phyloP scores from a whole-genome alignment of 2,113 vertebrate genomes.

The Dipodomys spectabilis region DNA sequence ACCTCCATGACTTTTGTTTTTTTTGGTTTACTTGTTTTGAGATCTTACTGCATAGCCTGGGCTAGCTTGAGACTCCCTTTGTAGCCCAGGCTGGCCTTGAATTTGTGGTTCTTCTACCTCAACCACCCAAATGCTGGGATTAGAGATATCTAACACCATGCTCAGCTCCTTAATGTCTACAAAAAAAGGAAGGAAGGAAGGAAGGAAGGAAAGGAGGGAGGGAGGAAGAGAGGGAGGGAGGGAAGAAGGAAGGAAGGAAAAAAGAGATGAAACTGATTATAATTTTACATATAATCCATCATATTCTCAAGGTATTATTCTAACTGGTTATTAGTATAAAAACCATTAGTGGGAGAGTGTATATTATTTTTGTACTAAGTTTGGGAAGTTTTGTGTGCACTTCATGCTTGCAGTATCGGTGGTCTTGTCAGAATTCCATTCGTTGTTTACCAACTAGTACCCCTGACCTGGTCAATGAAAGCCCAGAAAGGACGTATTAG shows the following conservation, averaged over 20 bases:
- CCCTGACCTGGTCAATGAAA: background rate
- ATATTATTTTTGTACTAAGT: background rate
- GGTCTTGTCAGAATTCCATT: background rate
- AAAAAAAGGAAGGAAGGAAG: background rate
- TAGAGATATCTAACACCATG: too few species aligned
- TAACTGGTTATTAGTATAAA: too few species aligned
- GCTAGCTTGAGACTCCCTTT: too few species aligned
- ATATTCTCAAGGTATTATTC: background rate
- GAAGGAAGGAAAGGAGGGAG: background rate
- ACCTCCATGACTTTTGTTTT: too few species aligned
- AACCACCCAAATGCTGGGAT: too few species aligned
- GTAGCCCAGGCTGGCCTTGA: too few species aligned
- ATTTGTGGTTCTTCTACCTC: too few species aligned
- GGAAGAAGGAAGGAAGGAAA: background rate
- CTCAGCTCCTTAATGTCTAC: background rate
- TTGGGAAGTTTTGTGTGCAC: rapidly evolving
- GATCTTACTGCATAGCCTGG: too few species aligned
- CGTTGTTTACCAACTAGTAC: rapidly evolving
- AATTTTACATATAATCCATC: background rate
- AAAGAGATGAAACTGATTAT: background rate
- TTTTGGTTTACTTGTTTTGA: too few species aligned
- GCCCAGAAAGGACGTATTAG: background rate
- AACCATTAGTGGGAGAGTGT: background rate
- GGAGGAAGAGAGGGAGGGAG: too few species aligned
- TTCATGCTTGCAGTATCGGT: rapidly evolving